Conservation (phyloP, 2,113 vertebrate genomes). For the Bujurquina vittata region DNA sequence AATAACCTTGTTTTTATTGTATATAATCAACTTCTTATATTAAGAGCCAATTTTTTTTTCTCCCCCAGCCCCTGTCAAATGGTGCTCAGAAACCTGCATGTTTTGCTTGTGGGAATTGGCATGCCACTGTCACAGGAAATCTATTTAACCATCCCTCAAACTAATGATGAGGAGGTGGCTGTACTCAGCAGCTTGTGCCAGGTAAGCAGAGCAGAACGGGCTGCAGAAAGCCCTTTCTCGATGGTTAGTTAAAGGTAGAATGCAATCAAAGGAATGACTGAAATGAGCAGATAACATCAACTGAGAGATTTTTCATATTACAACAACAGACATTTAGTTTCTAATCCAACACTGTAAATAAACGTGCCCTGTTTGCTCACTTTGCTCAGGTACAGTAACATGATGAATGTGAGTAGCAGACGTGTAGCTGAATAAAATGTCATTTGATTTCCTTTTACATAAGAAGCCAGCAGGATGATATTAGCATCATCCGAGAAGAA, state of each 20-base stretch:
- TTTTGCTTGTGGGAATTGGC: slow-evolving; percentile 16
- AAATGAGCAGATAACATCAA: slow-evolving; percentile 13
- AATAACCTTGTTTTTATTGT: not conserved
- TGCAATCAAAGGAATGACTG: slow-evolving; percentile 13
- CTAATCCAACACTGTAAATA: slow-evolving; percentile 11
- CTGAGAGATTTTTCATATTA: not conserved
- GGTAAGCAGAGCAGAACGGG: slow-evolving; percentile 39
- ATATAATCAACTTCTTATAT: not conserved
- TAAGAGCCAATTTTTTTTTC: not conserved
- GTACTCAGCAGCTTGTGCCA: slow-evolving; percentile 38
- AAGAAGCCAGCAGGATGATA: slow-evolving; percentile 10
- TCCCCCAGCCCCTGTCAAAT: not conserved
- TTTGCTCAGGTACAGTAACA: slow-evolving; percentile 2
- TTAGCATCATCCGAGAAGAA: slow-evolving; percentile 10
- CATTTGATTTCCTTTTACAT: slow-evolving; percentile 44
- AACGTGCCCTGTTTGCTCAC: not conserved
- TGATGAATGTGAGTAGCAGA: slow-evolving; percentile 16
- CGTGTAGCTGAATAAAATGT: slow-evolving; percentile 50
- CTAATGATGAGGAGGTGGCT: slow-evolving; percentile 40
- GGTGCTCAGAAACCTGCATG: slow-evolving; percentile 28
- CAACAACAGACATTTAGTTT: slow-evolving; percentile 28
- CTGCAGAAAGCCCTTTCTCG: slow-evolving; percentile 22
- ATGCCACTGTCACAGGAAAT: slow-evolving; percentile 50
- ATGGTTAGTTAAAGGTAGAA: slow-evolving; percentile 12
- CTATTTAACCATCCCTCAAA: slow-evolving; percentile 54